Base-by-base conservation (phyloP, 2,113 vertebrate genomes). In the Caranx ignobilis region DNA sequence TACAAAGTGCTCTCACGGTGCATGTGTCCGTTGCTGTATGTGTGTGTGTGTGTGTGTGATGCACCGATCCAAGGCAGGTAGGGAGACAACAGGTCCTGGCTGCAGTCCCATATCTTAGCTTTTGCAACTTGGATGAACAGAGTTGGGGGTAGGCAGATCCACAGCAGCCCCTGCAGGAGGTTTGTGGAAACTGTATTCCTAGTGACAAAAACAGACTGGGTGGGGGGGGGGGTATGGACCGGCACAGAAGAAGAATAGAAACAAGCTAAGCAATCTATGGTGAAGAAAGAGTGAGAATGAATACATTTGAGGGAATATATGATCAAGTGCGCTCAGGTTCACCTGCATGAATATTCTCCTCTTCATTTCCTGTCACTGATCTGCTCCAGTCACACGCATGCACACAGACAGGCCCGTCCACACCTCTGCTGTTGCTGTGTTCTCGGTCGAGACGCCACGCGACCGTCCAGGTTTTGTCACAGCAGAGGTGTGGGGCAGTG, bases 131-230 rank as follows among this genome's bases (percentile, higher is more conserved):
- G 57, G 71, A 69, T 80, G 56, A 83, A 52, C 26, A 55, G 71
- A 56, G 48, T n/a, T 16, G 70, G 80, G 60, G 71, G 75, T 62
- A 82, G 84, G 76, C 87, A 93, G 94, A 93, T 7, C 92, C 92
- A 95, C 93, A 95, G 94, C 95, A 95, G 91, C 94, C 94, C 94
- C 94, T 95, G 88, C 94, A 95, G 94, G 93, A 85, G 57, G 21
- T 12, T 69, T 10, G 45, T 13, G 59, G 83, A 85, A 93, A 86
- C 45, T 85, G 32, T 62, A 67, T 47, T 59, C 75, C 37, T 18
- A 1, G 21, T 81, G 61, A 77, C 37, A 72, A 45, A 74, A 47
- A 21, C 47, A 55, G 66, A 69, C 32, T 16, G 41, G 43, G 26
- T 60, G 26, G 26, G 26, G 31, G 37, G 57, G 56, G 43, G 13